Percentiles rank a stretch among this genome's conserved stretches.
Conservation (phyloP, 64 coral and sea anemone species). For the Anthopleura sola region DNA sequence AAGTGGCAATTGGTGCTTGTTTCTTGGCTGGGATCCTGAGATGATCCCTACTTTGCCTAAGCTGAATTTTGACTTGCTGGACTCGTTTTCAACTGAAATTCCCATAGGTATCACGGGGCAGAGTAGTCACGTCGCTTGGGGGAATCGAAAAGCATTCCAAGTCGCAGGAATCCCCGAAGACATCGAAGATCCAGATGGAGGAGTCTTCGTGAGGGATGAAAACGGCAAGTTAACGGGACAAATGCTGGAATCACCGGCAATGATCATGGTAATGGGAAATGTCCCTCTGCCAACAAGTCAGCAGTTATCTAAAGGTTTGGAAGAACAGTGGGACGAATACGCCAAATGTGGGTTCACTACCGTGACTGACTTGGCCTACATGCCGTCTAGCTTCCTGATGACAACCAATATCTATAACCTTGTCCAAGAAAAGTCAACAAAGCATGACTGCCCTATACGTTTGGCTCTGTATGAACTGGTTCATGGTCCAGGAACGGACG, state of each 20-base stretch:
- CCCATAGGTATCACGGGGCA: slow-evolving; percentile 39
- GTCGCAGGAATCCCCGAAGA: neutral
- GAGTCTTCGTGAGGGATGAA: neutral
- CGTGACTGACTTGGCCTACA: slow-evolving; percentile 19
- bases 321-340: neutral
- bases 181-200: neutral
- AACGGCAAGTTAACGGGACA: slow-evolving; percentile 4
- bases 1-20: slow-evolving; percentile 30
- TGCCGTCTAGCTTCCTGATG: too few species aligned
- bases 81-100: slow-evolving; percentile 22
- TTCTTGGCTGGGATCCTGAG: slow-evolving; percentile 56
- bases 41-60: slow-evolving; percentile 20
- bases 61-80: slow-evolving; percentile 27
- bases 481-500: neutral
- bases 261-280: neutral
- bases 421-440: neutral
- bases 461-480: slow-evolving; percentile 3
- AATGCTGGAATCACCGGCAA: neutral
- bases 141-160: slow-evolving; percentile 36
- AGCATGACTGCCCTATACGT: slow-evolving; percentile 16
- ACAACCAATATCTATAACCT: neutral
- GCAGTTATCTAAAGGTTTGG: neutral
- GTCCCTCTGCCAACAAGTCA: neutral
- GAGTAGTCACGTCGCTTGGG: slow-evolving; percentile 31
- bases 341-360: slow-evolving; percentile 16